A percentile compares a stretch with the other conserved stretches of the same genome.
Evolutionary conservation across 1,140 invertebrate species (phyloP).

Genomic region (Drosophila repleta): DNA sequence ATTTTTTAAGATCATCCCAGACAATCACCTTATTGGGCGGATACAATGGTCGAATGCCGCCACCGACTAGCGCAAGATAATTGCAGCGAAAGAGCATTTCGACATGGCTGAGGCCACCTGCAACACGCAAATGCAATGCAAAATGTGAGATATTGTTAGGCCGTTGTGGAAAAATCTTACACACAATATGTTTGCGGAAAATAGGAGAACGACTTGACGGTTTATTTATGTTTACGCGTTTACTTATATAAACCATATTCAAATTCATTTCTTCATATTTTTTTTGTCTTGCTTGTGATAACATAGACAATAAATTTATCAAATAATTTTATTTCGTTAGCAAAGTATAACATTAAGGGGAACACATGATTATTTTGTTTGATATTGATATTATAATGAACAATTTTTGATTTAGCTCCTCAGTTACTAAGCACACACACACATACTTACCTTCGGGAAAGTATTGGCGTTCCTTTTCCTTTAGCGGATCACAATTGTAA

Average conservation of each 20-base stretch:
- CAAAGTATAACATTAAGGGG: too few relatives aligned
- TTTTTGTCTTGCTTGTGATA: too few relatives aligned
- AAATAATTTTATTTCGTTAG: too few relatives aligned
- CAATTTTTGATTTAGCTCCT: too few relatives aligned
- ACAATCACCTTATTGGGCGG: conserved; percentile 98
- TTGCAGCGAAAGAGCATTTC: conserved; percentile 99
- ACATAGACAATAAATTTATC: too few relatives aligned
- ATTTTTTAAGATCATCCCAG: conserved; percentile 98
- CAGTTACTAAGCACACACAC: too few relatives aligned
- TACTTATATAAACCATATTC: too few relatives aligned
- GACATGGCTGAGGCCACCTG: conserved; percentile 92
- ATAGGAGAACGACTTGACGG: background rate
- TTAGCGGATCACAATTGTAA: conserved; percentile 98
- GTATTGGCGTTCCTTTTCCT: conserved; percentile 97
- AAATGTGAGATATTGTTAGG: conserved; percentile 7
- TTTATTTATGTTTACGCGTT: too few relatives aligned
- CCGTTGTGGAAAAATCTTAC: conserved; percentile 16
- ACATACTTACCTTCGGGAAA: conserved; percentile 88
- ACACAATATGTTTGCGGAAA: background rate
- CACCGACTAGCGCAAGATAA: conserved; percentile 97
- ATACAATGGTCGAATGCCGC: conserved; percentile 95
- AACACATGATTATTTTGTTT: too few relatives aligned
- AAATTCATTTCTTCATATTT: too few relatives aligned
- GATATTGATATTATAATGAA: too few relatives aligned
- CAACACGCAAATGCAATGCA: conserved; percentile 27